phyloP scores from a whole-genome alignment of 1,140 invertebrate species.

The Achatina immaculata region DNA sequence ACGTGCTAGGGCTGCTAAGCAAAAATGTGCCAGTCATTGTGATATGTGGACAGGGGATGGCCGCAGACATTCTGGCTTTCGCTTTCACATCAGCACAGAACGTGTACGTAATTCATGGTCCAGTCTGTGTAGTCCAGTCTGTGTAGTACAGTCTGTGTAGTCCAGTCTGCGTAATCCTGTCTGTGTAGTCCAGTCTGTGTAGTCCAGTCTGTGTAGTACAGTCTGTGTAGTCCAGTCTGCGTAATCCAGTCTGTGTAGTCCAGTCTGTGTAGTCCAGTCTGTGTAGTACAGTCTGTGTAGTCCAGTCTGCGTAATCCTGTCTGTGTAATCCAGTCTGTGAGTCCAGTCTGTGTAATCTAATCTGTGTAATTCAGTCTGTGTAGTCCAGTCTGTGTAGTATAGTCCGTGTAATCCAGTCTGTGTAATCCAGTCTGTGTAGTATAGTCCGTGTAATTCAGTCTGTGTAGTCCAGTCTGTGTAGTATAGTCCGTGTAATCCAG shows the following conservation, averaged over 20 bases:
- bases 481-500: too few relatives aligned
- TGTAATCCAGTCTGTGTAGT: too few relatives aligned
- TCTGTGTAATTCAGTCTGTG: too few relatives aligned
- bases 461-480: too few relatives aligned
- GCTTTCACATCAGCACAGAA: conserved; percentile 69
- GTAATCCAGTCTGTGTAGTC: background rate
- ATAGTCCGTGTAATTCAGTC: too few relatives aligned
- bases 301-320: too few relatives aligned
- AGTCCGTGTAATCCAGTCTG: too few relatives aligned
- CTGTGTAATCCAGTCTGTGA: too few relatives aligned
- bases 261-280: background rate
- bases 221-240: background rate
- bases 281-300: too few relatives aligned
- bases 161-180: background rate
- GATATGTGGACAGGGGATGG: conserved; percentile 69
- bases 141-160: background rate
- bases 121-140: too few relatives aligned
- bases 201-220: background rate
- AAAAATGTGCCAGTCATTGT: conserved; percentile 71
- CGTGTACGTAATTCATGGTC: conserved; percentile 56
- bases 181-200: background rate
- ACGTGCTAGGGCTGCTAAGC: conserved; percentile 67
- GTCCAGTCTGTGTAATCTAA: too few relatives aligned
- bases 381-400: too few relatives aligned
- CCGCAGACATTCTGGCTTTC: conserved; percentile 71